A percentile compares a stretch with the other conserved stretches of the same genome.
Evolutionary conservation across 2,888 invertebrate genomes (phyloP).

Genomic region (Calameuta filiformis): DNA sequence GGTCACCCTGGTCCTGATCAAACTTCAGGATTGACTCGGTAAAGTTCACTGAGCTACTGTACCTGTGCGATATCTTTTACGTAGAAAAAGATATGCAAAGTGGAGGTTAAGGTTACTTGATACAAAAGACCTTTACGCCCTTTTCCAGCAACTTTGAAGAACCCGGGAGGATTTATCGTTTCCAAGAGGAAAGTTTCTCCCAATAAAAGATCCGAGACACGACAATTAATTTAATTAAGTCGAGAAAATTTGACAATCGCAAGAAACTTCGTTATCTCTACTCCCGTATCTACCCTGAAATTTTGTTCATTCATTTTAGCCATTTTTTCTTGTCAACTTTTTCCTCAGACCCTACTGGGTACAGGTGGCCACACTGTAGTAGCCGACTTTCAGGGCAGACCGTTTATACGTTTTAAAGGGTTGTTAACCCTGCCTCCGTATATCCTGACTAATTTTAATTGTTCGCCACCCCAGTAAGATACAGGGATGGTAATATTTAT

Average conservation of each 20-base stretch:
- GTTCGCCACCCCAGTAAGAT: slow-evolving; percentile 2
- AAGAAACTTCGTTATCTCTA: slow-evolving; percentile 20
- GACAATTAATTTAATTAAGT: slow-evolving; percentile 48
- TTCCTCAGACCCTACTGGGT: slow-evolving; percentile 17
- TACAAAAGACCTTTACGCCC: background rate
- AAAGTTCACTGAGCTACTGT: background rate
- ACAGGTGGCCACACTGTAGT: slow-evolving; percentile 22
- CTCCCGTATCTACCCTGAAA: background rate
- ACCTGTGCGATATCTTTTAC: background rate
- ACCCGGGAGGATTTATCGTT: background rate
- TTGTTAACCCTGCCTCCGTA: background rate
- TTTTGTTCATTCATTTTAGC: background rate
- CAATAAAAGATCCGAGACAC: slow-evolving; percentile 29
- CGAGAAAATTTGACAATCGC: slow-evolving; percentile 38
- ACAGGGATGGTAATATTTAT: background rate
- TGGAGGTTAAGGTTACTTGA: background rate
- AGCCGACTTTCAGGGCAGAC: slow-evolving; percentile 18
- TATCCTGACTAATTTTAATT: slow-evolving; percentile 18
- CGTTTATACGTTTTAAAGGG: slow-evolving; percentile 12
- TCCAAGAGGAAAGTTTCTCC: background rate
- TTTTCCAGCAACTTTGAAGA: background rate
- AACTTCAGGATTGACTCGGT: slow-evolving; percentile 23
- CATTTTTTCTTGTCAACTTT: slow-evolving; percentile 9
- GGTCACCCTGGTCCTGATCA: slow-evolving; percentile 28
- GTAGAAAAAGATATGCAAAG: background rate